Evolutionary conservation across 2,113 vertebrate genomes (phyloP).

Genomic region (Ceyx cyanopectus): DNA sequence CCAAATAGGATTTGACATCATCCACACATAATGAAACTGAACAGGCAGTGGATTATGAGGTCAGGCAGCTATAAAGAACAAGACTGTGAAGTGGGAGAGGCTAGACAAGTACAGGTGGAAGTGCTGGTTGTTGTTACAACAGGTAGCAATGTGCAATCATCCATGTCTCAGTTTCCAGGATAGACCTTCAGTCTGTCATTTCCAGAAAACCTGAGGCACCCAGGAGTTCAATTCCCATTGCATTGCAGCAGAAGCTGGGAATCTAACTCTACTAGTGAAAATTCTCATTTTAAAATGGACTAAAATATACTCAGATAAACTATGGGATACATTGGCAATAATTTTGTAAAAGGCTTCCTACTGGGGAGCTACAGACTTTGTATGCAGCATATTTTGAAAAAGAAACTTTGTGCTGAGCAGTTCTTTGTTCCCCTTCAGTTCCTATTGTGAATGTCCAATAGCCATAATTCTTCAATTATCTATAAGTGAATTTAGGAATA

Average conservation of each 20-base stretch:
- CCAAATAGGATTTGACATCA: constrained; percentile 2
- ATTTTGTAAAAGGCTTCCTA: background rate
- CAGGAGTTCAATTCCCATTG: background rate
- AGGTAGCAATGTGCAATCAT: background rate
- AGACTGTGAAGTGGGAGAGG: background rate
- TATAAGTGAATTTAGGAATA: background rate
- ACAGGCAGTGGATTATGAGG: background rate
- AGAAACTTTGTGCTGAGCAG: background rate
- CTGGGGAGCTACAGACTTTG: background rate
- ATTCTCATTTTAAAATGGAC: background rate
- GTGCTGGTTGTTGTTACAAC: background rate
- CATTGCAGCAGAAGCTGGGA: background rate
- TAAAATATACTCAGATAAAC: background rate
- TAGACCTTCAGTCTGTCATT: background rate
- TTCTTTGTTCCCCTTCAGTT: background rate
- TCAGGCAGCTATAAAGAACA: background rate
- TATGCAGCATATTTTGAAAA: background rate
- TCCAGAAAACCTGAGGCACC: background rate
- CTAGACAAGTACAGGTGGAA: background rate
- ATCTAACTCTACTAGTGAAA: background rate
- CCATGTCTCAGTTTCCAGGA: background rate
- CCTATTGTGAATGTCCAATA: background rate
- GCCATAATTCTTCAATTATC: background rate
- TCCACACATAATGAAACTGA: background rate
- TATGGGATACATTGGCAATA: background rate